Percentiles rank a stretch among this genome's conserved stretches.
These are phyloP conservation scores for Phania funesta DNA, from an alignment of 2,888 invertebrate species.

Conservation along the genomic window DNA sequence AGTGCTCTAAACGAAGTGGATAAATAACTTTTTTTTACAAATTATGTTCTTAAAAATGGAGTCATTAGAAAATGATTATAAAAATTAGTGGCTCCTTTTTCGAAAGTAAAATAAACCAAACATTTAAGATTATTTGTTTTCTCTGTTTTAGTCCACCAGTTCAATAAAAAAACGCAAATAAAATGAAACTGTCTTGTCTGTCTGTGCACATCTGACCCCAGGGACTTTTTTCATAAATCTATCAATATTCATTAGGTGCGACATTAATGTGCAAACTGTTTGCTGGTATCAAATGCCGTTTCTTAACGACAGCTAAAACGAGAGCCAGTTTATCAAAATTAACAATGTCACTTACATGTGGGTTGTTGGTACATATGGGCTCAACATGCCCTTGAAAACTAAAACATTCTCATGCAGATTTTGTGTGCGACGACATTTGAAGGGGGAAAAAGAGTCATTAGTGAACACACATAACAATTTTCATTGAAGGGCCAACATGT, in stretches of 20 bases:
- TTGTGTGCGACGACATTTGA: background rate
- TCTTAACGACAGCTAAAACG: conserved; percentile 33
- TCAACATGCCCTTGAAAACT: conserved; percentile 31
- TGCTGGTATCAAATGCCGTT: conserved; percentile 3
- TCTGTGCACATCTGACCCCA: conserved; percentile 15
- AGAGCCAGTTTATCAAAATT: conserved; percentile 22
- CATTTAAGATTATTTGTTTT: too few relatives aligned
- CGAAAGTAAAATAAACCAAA: too few relatives aligned
- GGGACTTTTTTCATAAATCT: conserved; percentile 32
- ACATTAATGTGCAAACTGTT: conserved; percentile 17
- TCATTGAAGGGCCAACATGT: too few relatives aligned
- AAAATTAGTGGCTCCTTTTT: too few relatives aligned
- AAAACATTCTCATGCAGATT: background rate
- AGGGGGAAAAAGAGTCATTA: conserved; percentile 28
- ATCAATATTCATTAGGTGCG: conserved; percentile 38
- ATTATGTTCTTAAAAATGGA: too few relatives aligned
- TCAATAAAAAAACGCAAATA: too few relatives aligned
- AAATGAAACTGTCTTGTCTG: too few relatives aligned
- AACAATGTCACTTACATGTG: background rate
- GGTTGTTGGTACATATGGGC: too few relatives aligned
- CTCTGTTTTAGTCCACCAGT: too few relatives aligned
- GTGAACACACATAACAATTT: background rate
- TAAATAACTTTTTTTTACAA: too few relatives aligned
- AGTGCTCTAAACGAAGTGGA: too few relatives aligned
- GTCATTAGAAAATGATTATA: too few relatives aligned